Conservation (phyloP, 1,140 invertebrate species). For the Neodiprion fabricii region DNA sequence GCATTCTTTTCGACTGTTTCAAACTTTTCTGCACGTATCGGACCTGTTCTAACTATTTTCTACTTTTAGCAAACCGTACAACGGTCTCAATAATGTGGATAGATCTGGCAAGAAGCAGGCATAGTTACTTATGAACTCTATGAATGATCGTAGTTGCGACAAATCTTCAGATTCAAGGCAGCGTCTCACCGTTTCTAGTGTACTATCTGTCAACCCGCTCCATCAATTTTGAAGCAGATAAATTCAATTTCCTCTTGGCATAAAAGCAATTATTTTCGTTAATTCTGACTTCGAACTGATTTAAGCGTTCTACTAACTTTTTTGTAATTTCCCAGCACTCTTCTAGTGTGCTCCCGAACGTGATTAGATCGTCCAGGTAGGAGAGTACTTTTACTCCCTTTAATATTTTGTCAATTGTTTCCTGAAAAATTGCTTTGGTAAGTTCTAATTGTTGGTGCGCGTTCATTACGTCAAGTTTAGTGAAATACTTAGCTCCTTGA, state of each 20-base stretch:
- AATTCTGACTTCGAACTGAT: slow-evolving; percentile 22
- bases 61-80: background rate
- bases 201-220: background rate
- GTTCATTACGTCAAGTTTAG: slow-evolving; percentile 28
- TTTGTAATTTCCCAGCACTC: slow-evolving; percentile 29
- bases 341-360: slow-evolving; percentile 27
- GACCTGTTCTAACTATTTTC: slow-evolving; percentile 24
- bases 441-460: slow-evolving; percentile 15
- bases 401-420: slow-evolving; percentile 23
- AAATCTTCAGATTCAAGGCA: background rate
- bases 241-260: slow-evolving; percentile 3
- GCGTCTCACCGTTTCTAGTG: background rate
- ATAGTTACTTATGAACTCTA: background rate
- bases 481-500: slow-evolving; percentile 29
- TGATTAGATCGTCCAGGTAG: slow-evolving; percentile 30
- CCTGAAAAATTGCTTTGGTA: slow-evolving; percentile 24
- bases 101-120: slow-evolving; percentile 2
- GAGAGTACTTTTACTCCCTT: slow-evolving; percentile 15
- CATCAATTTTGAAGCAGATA: background rate
- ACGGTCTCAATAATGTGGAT: background rate
- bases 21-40: slow-evolving; percentile 36
- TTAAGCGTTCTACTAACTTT: slow-evolving; percentile 21
- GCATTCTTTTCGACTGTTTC: slow-evolving; percentile 11
- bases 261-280: background rate
- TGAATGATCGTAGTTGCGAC: background rate